Evolutionary conservation across 2,113 vertebrate genomes (phyloP), one percentile per base, ranked within the genome.

Genomic region (Notarius quadriscutis): DNA sequence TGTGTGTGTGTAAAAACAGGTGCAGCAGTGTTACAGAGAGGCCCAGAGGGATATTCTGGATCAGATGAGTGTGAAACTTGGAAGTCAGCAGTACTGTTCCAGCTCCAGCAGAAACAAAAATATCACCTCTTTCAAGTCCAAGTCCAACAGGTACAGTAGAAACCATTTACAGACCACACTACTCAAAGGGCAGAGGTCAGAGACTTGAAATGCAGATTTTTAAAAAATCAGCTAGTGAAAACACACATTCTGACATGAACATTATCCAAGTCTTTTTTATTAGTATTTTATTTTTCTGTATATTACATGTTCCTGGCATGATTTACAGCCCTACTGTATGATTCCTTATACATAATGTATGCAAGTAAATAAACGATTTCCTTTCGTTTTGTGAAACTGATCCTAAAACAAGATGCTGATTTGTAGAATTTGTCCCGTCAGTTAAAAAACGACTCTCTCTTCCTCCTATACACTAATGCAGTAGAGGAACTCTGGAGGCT

Each of bases 41-140:
- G 94, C 96, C 88, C 96, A 97, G 94, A 96, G 95, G 94, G 97
- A 96, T 53, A 96, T 96, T 87, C 95, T 99, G 91, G 97, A 97
- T 92, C 97, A 97, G 96, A 97, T 99, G 97, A 96, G 96, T 79
- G 91, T 97, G 91, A 97, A 96, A 92, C 95, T 99, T 87, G 97
- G 95, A 92, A 96, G 95, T 79, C 95, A 97, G 88, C 95, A 96
- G 85, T 97, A 97, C 90, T 93, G 94, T 75, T 93, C 93, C 5
- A 84, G 96, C 84, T 93, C 96, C 95, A 96, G 94, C 91, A 94
- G 96, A 93, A 96, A 95, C 90, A 94, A 95, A 88, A 95, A 95
- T 91, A 95, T 41, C 41, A 41, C 93, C 93, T 94, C 93, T 83
- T 96, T 96, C 90, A 95, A 96, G 95, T 95, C 95, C 93, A 96